phyloP scores from a whole-genome alignment of 2,888 invertebrate species.

The Kuschelorhynchus macadamiae region DNA sequence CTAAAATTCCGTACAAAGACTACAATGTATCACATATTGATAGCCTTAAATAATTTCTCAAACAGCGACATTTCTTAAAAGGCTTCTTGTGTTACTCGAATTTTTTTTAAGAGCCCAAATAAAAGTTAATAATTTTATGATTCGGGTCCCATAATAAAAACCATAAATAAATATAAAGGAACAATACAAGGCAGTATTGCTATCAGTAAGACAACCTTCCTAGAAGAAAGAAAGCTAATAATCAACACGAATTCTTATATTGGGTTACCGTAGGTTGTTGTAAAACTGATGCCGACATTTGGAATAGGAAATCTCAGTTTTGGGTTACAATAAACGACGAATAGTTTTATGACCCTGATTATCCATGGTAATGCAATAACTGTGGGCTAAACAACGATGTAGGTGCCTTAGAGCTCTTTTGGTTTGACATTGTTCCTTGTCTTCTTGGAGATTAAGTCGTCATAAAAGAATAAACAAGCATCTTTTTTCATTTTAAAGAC shows the following conservation, averaged over 20 bases:
- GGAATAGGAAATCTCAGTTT: slow-evolving; percentile 12
- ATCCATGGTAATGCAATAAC: neutral
- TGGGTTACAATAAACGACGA: slow-evolving; percentile 2
- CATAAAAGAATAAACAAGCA: too few relatives aligned
- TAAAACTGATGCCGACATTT: slow-evolving; percentile 4
- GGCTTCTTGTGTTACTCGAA: slow-evolving; percentile 25
- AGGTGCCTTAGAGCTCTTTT: too few relatives aligned
- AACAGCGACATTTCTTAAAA: too few relatives aligned
- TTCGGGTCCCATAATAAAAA: too few relatives aligned
- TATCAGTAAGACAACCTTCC: slow-evolving; percentile 4
- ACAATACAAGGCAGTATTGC: too few relatives aligned
- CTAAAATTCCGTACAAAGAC: neutral
- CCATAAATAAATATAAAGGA: too few relatives aligned
- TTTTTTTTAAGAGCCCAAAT: slow-evolving; percentile 3
- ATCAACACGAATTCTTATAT: neutral
- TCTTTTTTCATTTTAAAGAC: too few relatives aligned
- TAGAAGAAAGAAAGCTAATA: slow-evolving; percentile 21
- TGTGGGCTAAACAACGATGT: too few relatives aligned
- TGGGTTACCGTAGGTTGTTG: neutral
- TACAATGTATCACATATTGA: neutral
- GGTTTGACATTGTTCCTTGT: too few relatives aligned
- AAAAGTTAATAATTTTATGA: slow-evolving; percentile 33
- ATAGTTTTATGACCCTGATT: slow-evolving; percentile 6
- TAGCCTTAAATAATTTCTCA: neutral
- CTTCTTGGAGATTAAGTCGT: too few relatives aligned